Evolutionary conservation across 37 sponge, comb jelly and placozoan genomes (phyloP).

Genomic region (Ephydatia muelleri): DNA sequence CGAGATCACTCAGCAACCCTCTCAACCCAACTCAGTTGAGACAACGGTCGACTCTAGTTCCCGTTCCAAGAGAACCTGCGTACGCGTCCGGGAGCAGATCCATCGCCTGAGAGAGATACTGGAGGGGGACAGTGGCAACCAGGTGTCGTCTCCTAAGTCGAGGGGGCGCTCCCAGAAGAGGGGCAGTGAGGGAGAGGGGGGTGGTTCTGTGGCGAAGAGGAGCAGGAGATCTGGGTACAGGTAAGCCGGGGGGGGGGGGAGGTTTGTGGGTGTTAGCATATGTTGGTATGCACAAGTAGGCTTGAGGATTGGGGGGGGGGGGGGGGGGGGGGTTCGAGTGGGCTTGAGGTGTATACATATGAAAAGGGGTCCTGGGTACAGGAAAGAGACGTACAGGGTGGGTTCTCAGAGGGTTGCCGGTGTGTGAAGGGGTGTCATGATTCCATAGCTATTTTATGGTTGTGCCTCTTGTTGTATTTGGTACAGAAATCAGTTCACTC

Average conservation of each 20-base stretch:
- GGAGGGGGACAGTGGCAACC: slow-evolving; percentile 4
- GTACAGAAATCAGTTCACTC: slow-evolving; percentile 58
- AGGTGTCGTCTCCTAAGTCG: too few species aligned
- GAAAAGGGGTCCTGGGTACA: too few species aligned
- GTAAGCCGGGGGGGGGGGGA: slow-evolving; percentile 32
- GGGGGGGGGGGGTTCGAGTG: too few species aligned
- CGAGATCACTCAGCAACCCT: slow-evolving; percentile 38
- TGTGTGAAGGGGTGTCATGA: too few species aligned
- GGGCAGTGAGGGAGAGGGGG: not conserved
- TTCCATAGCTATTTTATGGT: too few species aligned
- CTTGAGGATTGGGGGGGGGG: too few species aligned
- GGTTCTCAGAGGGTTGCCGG: too few species aligned
- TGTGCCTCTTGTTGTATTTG: too few species aligned
- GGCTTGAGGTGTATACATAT: too few species aligned
- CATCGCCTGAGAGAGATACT: slow-evolving; percentile 53
- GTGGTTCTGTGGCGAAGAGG: not conserved
- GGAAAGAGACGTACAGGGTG: too few species aligned
- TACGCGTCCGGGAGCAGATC: slow-evolving; percentile 59
- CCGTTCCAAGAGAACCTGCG: slow-evolving; percentile 65
- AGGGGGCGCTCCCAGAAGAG: too few species aligned
- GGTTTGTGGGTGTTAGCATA: not conserved
- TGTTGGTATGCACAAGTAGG: not conserved
- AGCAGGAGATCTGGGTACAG: not conserved
- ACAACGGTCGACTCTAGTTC: not conserved
- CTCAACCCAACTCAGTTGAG: not conserved